Evolutionary conservation across 2,797 vertebrate species (phyloP), one percentile per base, ranked within the genome.

Genomic region (Amniataba percoides): DNA sequence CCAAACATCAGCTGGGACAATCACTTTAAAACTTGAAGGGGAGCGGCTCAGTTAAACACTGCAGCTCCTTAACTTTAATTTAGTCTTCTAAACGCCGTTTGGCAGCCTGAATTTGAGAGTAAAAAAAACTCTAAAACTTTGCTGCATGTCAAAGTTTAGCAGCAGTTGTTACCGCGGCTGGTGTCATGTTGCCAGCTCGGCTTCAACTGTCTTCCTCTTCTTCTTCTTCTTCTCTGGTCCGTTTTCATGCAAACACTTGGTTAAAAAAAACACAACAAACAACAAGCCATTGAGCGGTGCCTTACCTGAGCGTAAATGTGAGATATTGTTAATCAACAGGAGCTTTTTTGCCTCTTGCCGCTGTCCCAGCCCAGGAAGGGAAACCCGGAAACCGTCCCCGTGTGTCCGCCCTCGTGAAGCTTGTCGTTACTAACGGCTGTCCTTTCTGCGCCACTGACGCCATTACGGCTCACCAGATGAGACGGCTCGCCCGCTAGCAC

Each of bases 301-400:
- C 94, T 96, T 96, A 96, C 95, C 95, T 96, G 92, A 57, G 58
- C 11, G 77, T 84, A 86, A 91, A 69, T 92, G 78, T 88, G 67
- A 83, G 60, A 56, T 79, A 77, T 71, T 21, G 81, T 80, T 87
- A 83, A 71, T 62, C 79, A 75, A 77, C 77, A 62, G 78, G 63
- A 78, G 75, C 31, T 49, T 80, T 88, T 36, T 82, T 67, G 55
- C 83, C 76, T 90, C 78, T 89, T 66, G 83, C 83, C 81, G 70
- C 86, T 85, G 89, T 91, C 87, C 91, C 94, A 93, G 85, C 92
- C 93, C 93, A 95, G 93, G 93, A 95, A 96, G 90, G 86, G 88
- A 92, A 91, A 92, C 94, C 94, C 95, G 95, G 95, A 96, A 96
- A 92, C 87, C n/a, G 79, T 85, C 86, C 75, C 74, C 69, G 74